phyloP scores from a whole-genome alignment of 2,797 vertebrate species.

The Coregonus suidteri region DNA sequence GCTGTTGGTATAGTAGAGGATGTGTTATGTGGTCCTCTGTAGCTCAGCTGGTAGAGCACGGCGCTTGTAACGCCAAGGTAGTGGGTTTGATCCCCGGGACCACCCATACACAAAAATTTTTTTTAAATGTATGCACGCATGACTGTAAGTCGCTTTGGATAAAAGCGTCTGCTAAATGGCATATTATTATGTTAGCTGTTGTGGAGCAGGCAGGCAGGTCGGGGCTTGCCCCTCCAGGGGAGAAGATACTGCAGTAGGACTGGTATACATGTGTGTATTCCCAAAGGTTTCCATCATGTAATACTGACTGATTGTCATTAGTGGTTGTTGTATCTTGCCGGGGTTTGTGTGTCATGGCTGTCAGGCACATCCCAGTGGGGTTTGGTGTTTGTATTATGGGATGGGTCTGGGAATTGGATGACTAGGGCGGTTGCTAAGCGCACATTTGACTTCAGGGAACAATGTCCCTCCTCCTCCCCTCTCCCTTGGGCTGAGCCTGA shows the following conservation, averaged over 20 bases:
- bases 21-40: not conserved
- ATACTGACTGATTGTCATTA: not conserved
- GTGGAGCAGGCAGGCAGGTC: not conserved
- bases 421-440: conserved; percentile 65
- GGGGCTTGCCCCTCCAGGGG: not conserved
- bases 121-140: too few species aligned
- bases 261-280: not conserved
- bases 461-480: conserved; percentile 51
- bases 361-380: not conserved
- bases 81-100: too few species aligned
- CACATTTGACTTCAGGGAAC: conserved; percentile 63
- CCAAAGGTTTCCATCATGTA: not conserved
- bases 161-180: too few species aligned
- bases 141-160: too few species aligned
- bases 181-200: not conserved
- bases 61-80: too few species aligned
- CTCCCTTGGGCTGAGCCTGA: conserved; percentile 25
- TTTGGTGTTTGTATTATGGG: conserved; percentile 38
- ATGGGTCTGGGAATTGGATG: conserved; percentile 55
- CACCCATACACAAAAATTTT: too few species aligned
- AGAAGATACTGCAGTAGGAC: not conserved
- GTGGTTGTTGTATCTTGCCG: not conserved
- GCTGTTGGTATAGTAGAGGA: not conserved
- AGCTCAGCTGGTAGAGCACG: too few species aligned
- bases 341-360: not conserved